Percentiles rank a stretch among this genome's conserved stretches.
Evolutionary conservation across 2,113 vertebrate species (phyloP).

Genomic region (Thermophis baileyi): DNA sequence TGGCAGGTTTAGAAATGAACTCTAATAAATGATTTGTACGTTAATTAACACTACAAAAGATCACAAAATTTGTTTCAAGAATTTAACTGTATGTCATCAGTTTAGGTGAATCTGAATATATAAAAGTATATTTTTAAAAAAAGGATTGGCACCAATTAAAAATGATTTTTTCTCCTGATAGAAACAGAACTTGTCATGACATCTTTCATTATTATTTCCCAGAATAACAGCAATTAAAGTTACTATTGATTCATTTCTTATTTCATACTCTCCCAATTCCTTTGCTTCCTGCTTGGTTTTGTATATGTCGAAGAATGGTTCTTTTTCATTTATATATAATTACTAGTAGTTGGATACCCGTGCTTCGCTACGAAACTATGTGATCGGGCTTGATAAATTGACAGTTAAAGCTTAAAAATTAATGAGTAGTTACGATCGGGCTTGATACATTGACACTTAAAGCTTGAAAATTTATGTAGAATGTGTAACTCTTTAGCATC

Average conservation of each 20-base stretch:
- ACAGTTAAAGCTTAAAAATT: no score
- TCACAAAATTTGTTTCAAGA: not conserved
- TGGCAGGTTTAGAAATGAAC: not conserved
- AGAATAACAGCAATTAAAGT: not conserved
- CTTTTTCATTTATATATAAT: not conserved
- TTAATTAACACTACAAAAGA: not conserved
- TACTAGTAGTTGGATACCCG: no score
- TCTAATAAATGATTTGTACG: not conserved
- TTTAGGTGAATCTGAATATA: not conserved
- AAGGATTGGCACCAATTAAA: not conserved
- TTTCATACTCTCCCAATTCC: not conserved
- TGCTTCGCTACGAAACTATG: no score
- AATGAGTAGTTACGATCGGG: no score
- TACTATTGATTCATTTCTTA: not conserved
- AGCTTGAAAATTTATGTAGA: no score
- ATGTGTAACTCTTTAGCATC: no score
- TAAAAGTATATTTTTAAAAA: not conserved
- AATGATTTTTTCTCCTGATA: not conserved
- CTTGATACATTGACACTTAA: no score
- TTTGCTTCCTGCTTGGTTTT: not conserved
- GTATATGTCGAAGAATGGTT: not conserved
- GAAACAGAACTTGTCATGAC: not conserved
- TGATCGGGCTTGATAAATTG: no score
- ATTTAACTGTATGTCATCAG: not conserved
- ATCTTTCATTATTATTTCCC: not conserved